These are phyloP conservation scores for Atethmia centrago DNA, from an alignment of 2,888 invertebrate species.

Conservation along the genomic window DNA sequence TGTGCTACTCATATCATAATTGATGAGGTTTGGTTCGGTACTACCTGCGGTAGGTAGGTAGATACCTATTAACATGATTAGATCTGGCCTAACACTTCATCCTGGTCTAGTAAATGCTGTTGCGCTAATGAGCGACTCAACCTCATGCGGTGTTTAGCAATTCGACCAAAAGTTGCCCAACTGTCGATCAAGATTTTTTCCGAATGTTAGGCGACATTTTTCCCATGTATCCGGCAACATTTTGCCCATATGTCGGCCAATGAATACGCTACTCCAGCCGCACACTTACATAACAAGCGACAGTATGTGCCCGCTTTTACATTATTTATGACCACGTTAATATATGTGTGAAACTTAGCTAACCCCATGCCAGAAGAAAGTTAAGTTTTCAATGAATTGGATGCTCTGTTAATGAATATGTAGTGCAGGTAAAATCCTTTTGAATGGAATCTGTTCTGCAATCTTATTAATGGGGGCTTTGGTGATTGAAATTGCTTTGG, in stretches of 20 bases:
- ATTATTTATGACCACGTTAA: constrained; percentile 52
- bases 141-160: neutral
- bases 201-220: neutral
- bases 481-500: neutral
- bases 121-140: neutral
- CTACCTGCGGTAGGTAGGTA: no score
- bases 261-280: constrained; percentile 9
- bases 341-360: constrained; percentile 58
- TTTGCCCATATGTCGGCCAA: neutral
- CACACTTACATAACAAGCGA: constrained; percentile 67
- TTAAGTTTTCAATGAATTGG: constrained; percentile 53
- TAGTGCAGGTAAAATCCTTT: constrained; percentile 38
- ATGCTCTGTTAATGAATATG: constrained; percentile 50
- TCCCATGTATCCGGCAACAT: no score
- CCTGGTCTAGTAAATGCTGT: neutral
- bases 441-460: constrained; percentile 6
- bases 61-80: no score
- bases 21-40: no score
- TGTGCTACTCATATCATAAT: no score
- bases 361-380: constrained; percentile 59
- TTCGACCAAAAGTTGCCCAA: neutral
- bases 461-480: neutral
- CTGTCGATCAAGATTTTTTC: neutral
- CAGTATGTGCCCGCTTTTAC: constrained; percentile 62
- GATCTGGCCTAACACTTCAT: no score